These are phyloP conservation scores for Manis javanica DNA, from an alignment of 2,797 vertebrate genomes.

Conservation along the genomic window DNA sequence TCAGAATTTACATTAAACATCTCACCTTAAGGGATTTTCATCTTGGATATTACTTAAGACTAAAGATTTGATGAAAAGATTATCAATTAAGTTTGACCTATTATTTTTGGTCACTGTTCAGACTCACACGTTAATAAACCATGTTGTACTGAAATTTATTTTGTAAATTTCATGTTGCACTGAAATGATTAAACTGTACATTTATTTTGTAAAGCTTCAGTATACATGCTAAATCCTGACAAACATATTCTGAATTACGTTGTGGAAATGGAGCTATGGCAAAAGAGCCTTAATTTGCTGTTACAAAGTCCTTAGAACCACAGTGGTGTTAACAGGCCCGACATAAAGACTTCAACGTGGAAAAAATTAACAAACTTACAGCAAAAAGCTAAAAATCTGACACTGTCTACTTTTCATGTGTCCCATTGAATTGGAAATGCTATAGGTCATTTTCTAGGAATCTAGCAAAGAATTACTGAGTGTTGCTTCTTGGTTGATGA, in stretches of 20 bases:
- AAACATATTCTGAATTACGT: not conserved
- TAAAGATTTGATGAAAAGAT: not conserved
- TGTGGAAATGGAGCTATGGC: not conserved
- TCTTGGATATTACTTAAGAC: not conserved
- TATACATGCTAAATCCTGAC: not conserved
- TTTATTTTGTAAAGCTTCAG: not conserved
- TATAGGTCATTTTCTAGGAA: not conserved
- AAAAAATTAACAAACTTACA: not conserved
- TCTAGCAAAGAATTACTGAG: conserved; percentile 11
- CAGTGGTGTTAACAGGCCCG: not conserved
- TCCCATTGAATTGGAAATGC: not conserved
- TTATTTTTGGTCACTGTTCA: not conserved
- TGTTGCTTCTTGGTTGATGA: not conserved
- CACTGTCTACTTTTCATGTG: not conserved
- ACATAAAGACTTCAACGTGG: not conserved
- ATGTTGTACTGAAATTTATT: not conserved
- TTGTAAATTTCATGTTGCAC: not conserved
- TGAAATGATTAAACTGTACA: not conserved
- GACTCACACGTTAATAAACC: not conserved
- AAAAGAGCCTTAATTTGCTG: not conserved
- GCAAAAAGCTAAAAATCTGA: not conserved
- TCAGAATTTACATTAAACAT: not conserved
- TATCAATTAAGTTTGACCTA: not conserved
- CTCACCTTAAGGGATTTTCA: not conserved
- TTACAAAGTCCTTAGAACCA: not conserved